Evolutionary conservation across 2,113 vertebrate genomes (phyloP), one percentile per base, ranked within the genome.

Genomic region (Chlorodrepanis virens): DNA sequence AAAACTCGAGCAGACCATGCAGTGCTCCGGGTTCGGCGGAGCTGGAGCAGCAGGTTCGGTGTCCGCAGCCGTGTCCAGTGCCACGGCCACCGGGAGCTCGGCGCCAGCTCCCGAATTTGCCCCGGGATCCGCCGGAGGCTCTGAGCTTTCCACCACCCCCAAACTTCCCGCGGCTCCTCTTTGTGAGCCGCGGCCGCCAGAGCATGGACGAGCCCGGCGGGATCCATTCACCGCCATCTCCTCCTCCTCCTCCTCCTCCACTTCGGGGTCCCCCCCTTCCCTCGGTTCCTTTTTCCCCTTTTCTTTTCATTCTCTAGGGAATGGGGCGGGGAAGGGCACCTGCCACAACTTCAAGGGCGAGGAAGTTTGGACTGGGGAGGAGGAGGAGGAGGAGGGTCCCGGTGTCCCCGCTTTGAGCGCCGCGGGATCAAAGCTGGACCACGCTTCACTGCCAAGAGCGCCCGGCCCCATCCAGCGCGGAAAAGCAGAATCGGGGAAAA

Each of bases 331-430:
- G 95, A 10, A 42, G 80, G 97, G 96, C 91, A 96, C 96, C 94
- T 94, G 94, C 95, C 91, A 67, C 96, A 97, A 93, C 64, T 85
- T 79, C 93, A 95, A 96, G 87, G 52, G 65, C 72, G 70, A 95
- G 42, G 79, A 76, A 85, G 84, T 78, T 35, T 1, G 67, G 61
- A 33, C 27, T 13, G 52, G 9, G 33, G 25, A 59, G 91, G 82
- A 75, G 68, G 81, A 70, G 68, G 81, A 47, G 93, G 82, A 64
- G 68, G 78, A 37, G 70, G 85, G 27, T n/a, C 40, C 49, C 2
- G 45, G 82, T 78, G 68, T 93, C 67, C 65, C 47, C 6, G 13
- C 90, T 93, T 53, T 65, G 70, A 85, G 89, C 5, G 12, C 53
- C 6, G n/a, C 2, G 1, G 65, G 89, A 93, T 94, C 93, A 94